Percentiles rank a stretch among this genome's conserved stretches.
These are phyloP conservation scores for Cichlasoma orientale DNA, from an alignment of 2,797 vertebrate species.

Conservation along the genomic window DNA sequence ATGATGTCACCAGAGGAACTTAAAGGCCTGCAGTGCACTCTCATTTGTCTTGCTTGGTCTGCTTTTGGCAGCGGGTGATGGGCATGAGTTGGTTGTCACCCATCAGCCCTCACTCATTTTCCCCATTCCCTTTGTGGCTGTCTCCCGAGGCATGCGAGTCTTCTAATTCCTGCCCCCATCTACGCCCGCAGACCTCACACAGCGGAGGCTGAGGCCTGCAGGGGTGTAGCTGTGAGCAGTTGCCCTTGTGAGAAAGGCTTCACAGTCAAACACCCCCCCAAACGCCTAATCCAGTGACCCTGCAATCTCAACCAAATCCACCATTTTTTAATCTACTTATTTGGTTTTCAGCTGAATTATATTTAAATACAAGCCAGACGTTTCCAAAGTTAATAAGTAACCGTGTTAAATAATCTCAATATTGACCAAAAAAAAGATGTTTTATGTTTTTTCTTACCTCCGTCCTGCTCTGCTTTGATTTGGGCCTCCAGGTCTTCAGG, in stretches of 20 bases:
- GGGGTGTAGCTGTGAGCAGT: background rate
- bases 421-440: too few relatives aligned
- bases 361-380: background rate
- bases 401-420: background rate
- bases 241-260: background rate
- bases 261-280: background rate
- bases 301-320: background rate
- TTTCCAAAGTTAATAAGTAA: background rate
- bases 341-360: background rate
- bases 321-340: background rate
- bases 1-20: background rate
- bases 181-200: background rate
- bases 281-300: background rate
- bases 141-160: too few relatives aligned
- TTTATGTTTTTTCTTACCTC: slow-evolving; percentile 57
- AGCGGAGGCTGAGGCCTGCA: too few relatives aligned
- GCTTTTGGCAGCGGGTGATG: background rate
- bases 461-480: slow-evolving; percentile 82
- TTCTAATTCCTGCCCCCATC: background rate
- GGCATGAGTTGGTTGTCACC: background rate
- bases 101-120: background rate
- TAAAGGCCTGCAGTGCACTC: background rate
- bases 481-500: slow-evolving; percentile 89
- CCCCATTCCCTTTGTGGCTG: background rate
- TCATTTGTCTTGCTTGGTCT: background rate